Evolutionary conservation across 2,113 vertebrate genomes (phyloP).

Genomic region (Pleuronectes platessa): DNA sequence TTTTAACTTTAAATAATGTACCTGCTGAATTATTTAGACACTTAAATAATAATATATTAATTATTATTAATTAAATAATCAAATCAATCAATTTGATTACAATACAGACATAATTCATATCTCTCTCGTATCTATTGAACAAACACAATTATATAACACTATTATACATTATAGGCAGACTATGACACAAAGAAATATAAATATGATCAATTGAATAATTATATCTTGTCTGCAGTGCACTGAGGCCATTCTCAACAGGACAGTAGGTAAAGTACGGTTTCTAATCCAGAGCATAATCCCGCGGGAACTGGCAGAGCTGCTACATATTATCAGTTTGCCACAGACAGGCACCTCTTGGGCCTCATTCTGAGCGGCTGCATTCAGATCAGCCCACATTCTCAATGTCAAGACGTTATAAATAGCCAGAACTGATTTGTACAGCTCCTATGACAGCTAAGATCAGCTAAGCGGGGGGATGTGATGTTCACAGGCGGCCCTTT

Average conservation of each 20-base stretch:
- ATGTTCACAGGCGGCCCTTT: slow-evolving; percentile 15
- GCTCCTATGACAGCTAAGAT: background rate
- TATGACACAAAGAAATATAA: too few species aligned
- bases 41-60: too few species aligned
- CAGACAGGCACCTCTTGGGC: slow-evolving; percentile 64
- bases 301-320: slow-evolving; percentile 56
- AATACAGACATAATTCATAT: too few species aligned
- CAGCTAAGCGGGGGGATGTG: background rate
- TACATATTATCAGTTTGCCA: slow-evolving; percentile 68
- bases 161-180: too few species aligned
- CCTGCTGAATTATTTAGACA: too few species aligned
- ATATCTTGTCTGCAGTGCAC: background rate
- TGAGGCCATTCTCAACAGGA: slow-evolving; percentile 22
- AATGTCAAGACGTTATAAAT: slow-evolving; percentile 78
- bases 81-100: too few species aligned
- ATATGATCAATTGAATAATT: too few species aligned
- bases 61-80: too few species aligned
- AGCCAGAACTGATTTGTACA: slow-evolving; percentile 71
- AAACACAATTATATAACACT: too few species aligned
- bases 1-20: too few species aligned
- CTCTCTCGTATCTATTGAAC: too few species aligned
- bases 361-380: slow-evolving; percentile 63
- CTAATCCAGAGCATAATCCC: slow-evolving; percentile 50
- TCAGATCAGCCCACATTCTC: slow-evolving; percentile 77
- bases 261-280: slow-evolving; percentile 29